Conservation (phyloP, 2,888 invertebrate genomes). For the Phorcus lineatus region DNA sequence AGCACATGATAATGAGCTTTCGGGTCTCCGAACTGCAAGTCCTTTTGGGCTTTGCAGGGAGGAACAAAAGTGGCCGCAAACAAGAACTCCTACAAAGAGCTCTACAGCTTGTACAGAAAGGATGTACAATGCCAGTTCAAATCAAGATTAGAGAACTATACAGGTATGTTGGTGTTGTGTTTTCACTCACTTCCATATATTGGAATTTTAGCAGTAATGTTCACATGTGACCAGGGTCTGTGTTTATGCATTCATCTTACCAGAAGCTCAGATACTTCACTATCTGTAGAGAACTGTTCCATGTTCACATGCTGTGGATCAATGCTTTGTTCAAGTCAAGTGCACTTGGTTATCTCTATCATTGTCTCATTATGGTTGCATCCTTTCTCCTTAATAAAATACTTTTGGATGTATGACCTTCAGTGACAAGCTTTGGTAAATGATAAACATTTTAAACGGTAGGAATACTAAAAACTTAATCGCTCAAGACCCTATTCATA, state of each 20-base stretch:
- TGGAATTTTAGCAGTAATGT: not conserved
- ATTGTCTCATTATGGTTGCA: too few species aligned
- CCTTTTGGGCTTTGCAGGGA: slow-evolving; percentile 86
- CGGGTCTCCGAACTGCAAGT: slow-evolving; percentile 90
- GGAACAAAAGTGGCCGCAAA: slow-evolving; percentile 88
- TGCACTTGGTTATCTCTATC: too few species aligned
- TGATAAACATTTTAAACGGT: too few species aligned
- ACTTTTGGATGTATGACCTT: too few species aligned
- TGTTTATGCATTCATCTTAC: not conserved
- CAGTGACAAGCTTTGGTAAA: too few species aligned
- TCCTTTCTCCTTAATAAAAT: too few species aligned
- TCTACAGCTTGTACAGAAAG: slow-evolving; percentile 81
- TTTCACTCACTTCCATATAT: not conserved
- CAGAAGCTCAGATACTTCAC: too few species aligned
- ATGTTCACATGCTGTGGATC: too few species aligned
- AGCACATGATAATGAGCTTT: slow-evolving; percentile 82
- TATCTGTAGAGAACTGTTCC: too few species aligned
- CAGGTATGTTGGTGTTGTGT: slow-evolving; percentile 74
- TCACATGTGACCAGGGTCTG: not conserved
- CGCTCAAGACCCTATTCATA: too few species aligned
- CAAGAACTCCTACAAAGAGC: slow-evolving; percentile 86
- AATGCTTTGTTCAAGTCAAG: too few species aligned
- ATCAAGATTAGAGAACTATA: slow-evolving; percentile 83
- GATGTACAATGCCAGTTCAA: slow-evolving; percentile 80
- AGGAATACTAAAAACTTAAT: too few species aligned